These are phyloP conservation scores for Liasis olivaceus DNA, from an alignment of 2,797 vertebrate genomes.

Conservation along the genomic window DNA sequence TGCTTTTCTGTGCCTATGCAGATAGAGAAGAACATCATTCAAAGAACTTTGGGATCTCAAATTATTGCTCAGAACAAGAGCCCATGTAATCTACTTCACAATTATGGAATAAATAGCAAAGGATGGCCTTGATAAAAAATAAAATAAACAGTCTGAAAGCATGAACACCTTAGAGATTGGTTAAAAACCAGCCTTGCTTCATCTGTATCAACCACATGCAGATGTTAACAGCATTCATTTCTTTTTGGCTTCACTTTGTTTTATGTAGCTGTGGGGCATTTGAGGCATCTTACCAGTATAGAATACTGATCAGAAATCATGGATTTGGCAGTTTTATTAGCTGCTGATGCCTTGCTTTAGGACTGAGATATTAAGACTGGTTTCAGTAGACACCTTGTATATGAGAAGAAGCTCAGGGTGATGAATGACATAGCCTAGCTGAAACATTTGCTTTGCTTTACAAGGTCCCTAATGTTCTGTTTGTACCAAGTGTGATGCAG, in stretches of 20 bases:
- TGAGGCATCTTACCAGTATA: constrained; percentile 27
- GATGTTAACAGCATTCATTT: constrained; percentile 61
- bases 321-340: constrained; percentile 39
- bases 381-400: neutral
- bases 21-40: neutral
- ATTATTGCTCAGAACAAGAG: neutral
- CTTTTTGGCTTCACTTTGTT: constrained; percentile 51
- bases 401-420: neutral
- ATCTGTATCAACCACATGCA: constrained; percentile 42
- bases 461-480: neutral
- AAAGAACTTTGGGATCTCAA: neutral
- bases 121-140: neutral
- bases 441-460: neutral
- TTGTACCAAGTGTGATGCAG: neutral
- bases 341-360: constrained; percentile 49
- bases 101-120: neutral
- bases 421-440: neutral
- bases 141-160: constrained; percentile 57
- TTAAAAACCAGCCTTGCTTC: constrained; percentile 59
- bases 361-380: constrained; percentile 8
- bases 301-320: neutral
- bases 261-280: constrained; percentile 62
- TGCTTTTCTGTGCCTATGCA: neutral
- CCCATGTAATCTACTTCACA: neutral
- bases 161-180: constrained; percentile 52